phyloP scores from a whole-genome alignment of 2,888 invertebrate species.

The Xylota sylvarum region DNA sequence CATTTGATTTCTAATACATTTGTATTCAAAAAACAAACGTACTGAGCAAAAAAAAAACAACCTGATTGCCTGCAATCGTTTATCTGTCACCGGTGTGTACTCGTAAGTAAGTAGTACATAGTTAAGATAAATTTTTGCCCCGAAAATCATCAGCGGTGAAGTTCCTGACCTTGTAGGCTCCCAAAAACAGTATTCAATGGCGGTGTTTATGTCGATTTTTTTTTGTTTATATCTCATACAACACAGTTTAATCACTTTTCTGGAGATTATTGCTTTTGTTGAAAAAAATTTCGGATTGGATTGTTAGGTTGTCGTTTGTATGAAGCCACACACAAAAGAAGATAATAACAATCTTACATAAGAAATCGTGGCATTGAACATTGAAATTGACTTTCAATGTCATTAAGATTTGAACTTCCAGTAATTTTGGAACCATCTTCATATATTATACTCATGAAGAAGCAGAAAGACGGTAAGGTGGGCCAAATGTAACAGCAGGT shows the following conservation, averaged over 20 bases:
- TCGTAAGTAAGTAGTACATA: background rate
- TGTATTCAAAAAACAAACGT: background rate
- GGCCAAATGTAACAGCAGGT: too few species aligned
- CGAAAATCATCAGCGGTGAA: slow-evolving; percentile 26
- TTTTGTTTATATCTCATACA: background rate
- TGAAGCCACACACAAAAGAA: background rate
- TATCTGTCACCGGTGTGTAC: slow-evolving; percentile 26
- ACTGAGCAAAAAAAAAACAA: slow-evolving; percentile 2
- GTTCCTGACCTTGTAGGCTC: slow-evolving; percentile 38
- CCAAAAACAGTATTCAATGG: slow-evolving; percentile 27
- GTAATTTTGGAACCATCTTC: slow-evolving; percentile 5
- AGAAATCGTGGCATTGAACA: slow-evolving; percentile 52
- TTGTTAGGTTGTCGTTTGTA: slow-evolving; percentile 18
- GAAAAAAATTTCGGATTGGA: slow-evolving; percentile 22
- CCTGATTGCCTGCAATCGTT: slow-evolving; percentile 31
- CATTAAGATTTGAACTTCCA: background rate
- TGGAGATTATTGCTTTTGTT: slow-evolving; percentile 32
- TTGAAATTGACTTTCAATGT: slow-evolving; percentile 41
- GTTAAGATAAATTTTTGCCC: slow-evolving; percentile 11
- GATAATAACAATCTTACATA: slow-evolving; percentile 22
- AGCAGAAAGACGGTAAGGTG: background rate
- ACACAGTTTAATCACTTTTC: slow-evolving; percentile 50
- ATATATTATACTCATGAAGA: background rate
- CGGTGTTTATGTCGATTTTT: slow-evolving; percentile 6
- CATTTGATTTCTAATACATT: slow-evolving; percentile 11